Base-by-base conservation (phyloP, 2,113 vertebrate genomes). In the Haplochromis vanheusdeni region DNA sequence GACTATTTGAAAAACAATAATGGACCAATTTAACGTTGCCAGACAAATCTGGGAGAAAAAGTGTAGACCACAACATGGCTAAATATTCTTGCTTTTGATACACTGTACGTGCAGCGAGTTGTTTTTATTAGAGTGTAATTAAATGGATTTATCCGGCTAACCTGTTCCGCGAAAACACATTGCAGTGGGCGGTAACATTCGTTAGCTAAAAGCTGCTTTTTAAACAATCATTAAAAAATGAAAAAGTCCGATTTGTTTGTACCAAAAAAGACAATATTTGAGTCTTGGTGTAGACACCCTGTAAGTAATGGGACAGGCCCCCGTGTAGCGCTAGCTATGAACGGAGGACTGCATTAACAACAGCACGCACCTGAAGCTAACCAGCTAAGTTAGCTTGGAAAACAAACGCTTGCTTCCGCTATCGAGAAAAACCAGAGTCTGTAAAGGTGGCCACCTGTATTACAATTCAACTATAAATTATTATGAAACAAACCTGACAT, bases 401-500 rank as follows among this genome's bases (percentile, higher is more conserved):
- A 88, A 90, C 28, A 88, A 84, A 82, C 54, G 26, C 26, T 6
- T 42, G 9, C 31, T 84, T 7, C 16, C 6, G 1, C 17, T n/a
- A 6, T 4, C 4, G 13, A 16, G n/a, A 70, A 83, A 33, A 54
- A 4, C 2, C 9, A 14, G 9, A 17, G 19, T 16, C 11, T 26
- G 2, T 16, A 26, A 28, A 12, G 28, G 21, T 28, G 4, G 6
- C 3, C 3, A 11, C 23, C 2, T 49, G 6, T n/a, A 26, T 37
- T 37, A 9, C 2, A n/a, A 6, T 47, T 2, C 26, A 6, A 19
- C 3, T 31, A 6, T 4, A 7, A 28, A 51, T 35, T 4, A 16
- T 42, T 12, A 13, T 6, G 3, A 26, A 51, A 92, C 94, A 40
- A 51, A 95, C 94, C 93, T 94, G 89, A 81, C 88, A 52, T 79